These are phyloP conservation scores for Sarcophaga carnaria DNA, from an alignment of 2,888 invertebrate species.

Conservation along the genomic window DNA sequence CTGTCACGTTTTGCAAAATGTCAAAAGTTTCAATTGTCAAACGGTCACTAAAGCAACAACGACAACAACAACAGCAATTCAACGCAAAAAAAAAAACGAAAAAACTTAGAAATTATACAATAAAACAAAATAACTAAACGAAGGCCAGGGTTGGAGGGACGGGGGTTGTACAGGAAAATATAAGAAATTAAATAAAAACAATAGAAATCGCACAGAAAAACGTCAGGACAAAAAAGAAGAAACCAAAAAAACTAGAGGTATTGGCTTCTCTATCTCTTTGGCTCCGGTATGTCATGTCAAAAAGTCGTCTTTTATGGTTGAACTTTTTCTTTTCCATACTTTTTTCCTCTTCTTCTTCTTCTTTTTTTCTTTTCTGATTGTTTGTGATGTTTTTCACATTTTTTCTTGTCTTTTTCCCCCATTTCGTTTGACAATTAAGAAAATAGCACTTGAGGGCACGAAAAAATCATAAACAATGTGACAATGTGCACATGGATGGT, in stretches of 20 bases:
- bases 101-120: slow-evolving; percentile 24
- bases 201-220: no score
- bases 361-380: not conserved
- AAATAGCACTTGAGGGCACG: slow-evolving; percentile 40
- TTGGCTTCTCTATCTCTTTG: not conserved
- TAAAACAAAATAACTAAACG: no score
- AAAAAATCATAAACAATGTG: slow-evolving; percentile 25
- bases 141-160: no score
- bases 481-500: not conserved
- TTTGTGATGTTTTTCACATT: no score
- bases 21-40: slow-evolving; percentile 63
- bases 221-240: no score
- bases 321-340: not conserved
- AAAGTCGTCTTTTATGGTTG: slow-evolving; percentile 37
- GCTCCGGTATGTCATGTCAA: slow-evolving; percentile 49
- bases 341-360: not conserved
- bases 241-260: no score
- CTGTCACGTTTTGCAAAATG: slow-evolving; percentile 57
- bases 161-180: no score
- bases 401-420: no score
- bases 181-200: no score
- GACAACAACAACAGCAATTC: not conserved
- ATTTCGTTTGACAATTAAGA: slow-evolving; percentile 48
- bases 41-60: slow-evolving; percentile 38
- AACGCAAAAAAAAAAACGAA: not conserved